Base-by-base conservation (phyloP, 2,797 vertebrate genomes). In the Selene dorsalis region DNA sequence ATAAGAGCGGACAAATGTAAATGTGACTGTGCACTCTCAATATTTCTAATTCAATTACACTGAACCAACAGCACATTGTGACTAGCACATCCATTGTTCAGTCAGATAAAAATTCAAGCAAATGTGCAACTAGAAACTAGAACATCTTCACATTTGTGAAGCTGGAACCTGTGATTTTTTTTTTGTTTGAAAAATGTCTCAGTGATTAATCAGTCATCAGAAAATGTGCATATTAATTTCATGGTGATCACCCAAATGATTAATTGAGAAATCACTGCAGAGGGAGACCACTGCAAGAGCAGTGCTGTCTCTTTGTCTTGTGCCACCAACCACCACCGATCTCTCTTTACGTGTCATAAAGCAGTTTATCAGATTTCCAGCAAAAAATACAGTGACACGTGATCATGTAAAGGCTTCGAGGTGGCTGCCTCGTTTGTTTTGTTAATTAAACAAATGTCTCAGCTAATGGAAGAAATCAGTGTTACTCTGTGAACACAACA, bases 401-500 rank as follows among this genome's bases (percentile, higher is more conserved):
- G 16, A 45, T 61, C 26, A n/a, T 67, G 47, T 39, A 18, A 56
- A 66, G 58, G 45, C 35, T 59, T 20, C 41, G 38, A 32, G 45
- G 53, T 26, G 16, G 30, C 52, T 18, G 9, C 59, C 47, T 41
- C 56, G 56, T 83, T 87, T 69, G 70, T 73, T 73, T 26, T 68
- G 35, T n/a, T 77, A 57, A 79, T 80, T 73, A 58, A 39, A 70
- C 28, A 72, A 77, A 71, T 59, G 50, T 72, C 48, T 72, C 64
- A 38, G 45, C 57, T 63, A 61, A 66, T 52, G 64, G 61, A 41
- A 52, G 20, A 53, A 82, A 82, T 79, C 61, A 59, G 65, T 43
- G 71, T 69, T 60, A 41, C 28, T 55, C 55, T 22, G 66, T 63
- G 67, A 73, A 70, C 68, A 56, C 39, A 82, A 70, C 60, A 62